A percentile compares a stretch with the other conserved stretches of the same genome.
Evolutionary conservation across 2,797 vertebrate species (phyloP).

Genomic region (Lates japonicus): DNA sequence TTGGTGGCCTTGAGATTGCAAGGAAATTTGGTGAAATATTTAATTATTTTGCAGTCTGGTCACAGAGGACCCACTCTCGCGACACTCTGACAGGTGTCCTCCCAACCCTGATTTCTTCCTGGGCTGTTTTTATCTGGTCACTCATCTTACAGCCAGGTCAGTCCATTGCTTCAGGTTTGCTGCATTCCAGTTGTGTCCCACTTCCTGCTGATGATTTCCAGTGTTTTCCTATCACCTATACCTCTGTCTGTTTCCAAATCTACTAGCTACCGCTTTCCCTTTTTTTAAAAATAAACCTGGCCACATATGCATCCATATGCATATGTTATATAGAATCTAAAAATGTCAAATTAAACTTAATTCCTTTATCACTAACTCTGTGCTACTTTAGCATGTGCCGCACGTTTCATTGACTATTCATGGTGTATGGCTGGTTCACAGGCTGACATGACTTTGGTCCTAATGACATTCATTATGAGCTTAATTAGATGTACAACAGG

Average conservation of each 20-base stretch:
- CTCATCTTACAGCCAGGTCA: too few species aligned
- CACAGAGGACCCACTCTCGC: too few species aligned
- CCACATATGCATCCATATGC: background rate
- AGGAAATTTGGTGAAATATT: background rate
- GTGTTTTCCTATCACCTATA: background rate
- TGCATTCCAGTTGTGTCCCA: too few species aligned
- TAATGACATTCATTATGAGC: conserved; percentile 54
- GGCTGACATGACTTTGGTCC: conserved; percentile 25
- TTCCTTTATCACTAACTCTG: background rate
- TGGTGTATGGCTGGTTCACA: conserved; percentile 10
- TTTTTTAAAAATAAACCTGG: background rate
- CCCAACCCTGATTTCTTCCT: too few species aligned
- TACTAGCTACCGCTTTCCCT: too few species aligned
- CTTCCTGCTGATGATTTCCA: background rate
- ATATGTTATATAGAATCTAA: background rate
- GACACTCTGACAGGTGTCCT: too few species aligned
- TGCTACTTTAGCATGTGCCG: background rate
- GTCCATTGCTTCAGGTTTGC: background rate
- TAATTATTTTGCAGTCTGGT: background rate
- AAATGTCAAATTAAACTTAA: background rate
- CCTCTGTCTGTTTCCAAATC: too few species aligned
- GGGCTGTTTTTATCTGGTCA: too few species aligned
- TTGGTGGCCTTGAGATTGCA: too few species aligned
- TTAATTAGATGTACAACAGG: conserved; percentile 57
- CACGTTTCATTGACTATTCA: background rate